phyloP scores from a whole-genome alignment of 2,797 vertebrate genomes.

The Fratercula arctica region DNA sequence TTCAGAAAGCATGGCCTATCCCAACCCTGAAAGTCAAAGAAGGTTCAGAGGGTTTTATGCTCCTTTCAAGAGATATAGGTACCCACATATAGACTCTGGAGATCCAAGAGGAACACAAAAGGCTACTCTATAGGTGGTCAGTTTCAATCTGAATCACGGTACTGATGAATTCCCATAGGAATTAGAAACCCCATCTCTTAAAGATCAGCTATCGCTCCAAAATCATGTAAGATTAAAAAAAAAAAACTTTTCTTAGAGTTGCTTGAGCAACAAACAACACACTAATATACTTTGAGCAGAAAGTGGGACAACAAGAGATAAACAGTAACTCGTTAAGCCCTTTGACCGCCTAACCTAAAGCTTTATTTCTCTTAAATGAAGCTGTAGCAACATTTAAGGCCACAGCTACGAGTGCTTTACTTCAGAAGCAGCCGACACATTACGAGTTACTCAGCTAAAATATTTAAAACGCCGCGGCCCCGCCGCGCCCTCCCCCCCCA shows the following conservation, averaged over 20 bases:
- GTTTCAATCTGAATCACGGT: background rate
- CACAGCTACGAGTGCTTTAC: rapidly evolving
- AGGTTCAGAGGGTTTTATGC: background rate
- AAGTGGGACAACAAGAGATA: rapidly evolving
- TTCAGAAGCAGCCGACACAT: rapidly evolving
- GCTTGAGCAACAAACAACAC: background rate
- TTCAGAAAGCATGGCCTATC: background rate
- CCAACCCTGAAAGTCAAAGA: background rate
- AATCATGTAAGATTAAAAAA: background rate
- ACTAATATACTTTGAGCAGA: rapidly evolving
- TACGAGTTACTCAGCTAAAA: too few species aligned
- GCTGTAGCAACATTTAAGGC: too few species aligned
- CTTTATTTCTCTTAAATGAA: background rate
- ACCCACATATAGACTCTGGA: background rate
- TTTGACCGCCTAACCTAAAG: background rate
- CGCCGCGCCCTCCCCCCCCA: rapidly evolving
- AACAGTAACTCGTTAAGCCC: background rate
- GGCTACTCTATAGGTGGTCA: too few species aligned
- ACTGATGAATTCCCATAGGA: background rate
- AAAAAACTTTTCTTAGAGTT: background rate
- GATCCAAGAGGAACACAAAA: background rate
- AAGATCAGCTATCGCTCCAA: background rate
- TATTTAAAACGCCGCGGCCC: rapidly evolving
- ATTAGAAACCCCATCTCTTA: background rate
- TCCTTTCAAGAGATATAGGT: background rate